Percentiles rank a stretch among this genome's conserved stretches.
Conservation (phyloP, 2,797 vertebrate genomes). For the Cynopterus sphinx region DNA sequence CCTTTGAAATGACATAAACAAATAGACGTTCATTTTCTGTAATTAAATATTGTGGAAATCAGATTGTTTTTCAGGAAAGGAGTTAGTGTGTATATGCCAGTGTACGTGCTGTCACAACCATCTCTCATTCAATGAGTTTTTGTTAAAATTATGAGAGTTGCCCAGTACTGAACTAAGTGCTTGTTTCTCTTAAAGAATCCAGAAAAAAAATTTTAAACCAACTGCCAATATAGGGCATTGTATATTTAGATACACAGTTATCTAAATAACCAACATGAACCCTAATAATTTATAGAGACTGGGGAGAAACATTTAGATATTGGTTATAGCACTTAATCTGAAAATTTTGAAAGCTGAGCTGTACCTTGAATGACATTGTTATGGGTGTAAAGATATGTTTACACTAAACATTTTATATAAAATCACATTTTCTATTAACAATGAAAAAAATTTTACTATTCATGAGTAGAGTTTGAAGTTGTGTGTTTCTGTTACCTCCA, state of each 20-base stretch:
- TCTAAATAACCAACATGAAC: neutral
- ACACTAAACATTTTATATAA: neutral
- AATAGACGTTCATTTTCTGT: slow-evolving; percentile 13
- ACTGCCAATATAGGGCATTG: neutral
- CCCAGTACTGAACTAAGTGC: neutral
- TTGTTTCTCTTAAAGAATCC: neutral
- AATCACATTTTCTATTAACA: neutral
- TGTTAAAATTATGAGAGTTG: neutral
- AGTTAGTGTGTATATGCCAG: neutral
- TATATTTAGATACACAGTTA: neutral
- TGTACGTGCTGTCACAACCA: neutral
- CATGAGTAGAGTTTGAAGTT: neutral
- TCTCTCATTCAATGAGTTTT: neutral
- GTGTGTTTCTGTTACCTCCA: neutral
- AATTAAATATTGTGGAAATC: slow-evolving; percentile 12
- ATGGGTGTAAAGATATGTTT: neutral
- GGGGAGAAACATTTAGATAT: neutral
- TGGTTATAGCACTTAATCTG: neutral
- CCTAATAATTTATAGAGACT: neutral
- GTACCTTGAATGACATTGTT: neutral
- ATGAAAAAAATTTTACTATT: neutral
- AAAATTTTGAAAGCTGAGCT: neutral
- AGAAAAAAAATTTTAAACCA: neutral
- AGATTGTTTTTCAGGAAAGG: neutral
- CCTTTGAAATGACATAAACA: slow-evolving; percentile 9